Evolutionary conservation across 1,140 invertebrate genomes (phyloP).

Genomic region (Drosophila rufa): DNA sequence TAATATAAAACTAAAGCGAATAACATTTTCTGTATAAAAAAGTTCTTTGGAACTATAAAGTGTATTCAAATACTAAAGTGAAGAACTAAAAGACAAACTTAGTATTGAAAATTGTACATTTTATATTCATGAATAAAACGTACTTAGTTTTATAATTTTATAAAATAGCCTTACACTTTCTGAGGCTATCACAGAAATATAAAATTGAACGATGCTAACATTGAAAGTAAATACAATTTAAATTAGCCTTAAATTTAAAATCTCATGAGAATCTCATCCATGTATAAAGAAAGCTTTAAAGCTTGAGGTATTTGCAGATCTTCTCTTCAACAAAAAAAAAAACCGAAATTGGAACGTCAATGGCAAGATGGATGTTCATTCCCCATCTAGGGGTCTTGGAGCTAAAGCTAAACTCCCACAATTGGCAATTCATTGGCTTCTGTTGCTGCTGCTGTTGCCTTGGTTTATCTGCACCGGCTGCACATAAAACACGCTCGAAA

Average conservation of each 20-base stretch:
- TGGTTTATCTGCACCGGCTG: constrained; percentile 61
- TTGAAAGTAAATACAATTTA: neutral
- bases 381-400: constrained; percentile 18
- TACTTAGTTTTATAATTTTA: too few species aligned
- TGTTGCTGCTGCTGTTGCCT: constrained; percentile 31
- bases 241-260: neutral
- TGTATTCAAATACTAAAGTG: too few species aligned
- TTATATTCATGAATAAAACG: too few species aligned
- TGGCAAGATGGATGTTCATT: constrained; percentile 43
- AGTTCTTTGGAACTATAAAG: too few species aligned
- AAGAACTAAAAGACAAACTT: too few species aligned
- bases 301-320: constrained; percentile 1
- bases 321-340: neutral
- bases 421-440: constrained; percentile 54
- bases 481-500: constrained; percentile 66
- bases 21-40: neutral
- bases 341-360: constrained; percentile 17
- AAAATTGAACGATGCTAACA: too few species aligned
- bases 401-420: constrained; percentile 66
- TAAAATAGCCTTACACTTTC: too few species aligned
- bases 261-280: neutral
- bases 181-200: too few species aligned
- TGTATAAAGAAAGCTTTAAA: neutral
- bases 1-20: too few species aligned
- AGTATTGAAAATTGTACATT: too few species aligned